Evolutionary conservation across 1,140 invertebrate species (phyloP).

Genomic region (Notospermus geniculatus): DNA sequence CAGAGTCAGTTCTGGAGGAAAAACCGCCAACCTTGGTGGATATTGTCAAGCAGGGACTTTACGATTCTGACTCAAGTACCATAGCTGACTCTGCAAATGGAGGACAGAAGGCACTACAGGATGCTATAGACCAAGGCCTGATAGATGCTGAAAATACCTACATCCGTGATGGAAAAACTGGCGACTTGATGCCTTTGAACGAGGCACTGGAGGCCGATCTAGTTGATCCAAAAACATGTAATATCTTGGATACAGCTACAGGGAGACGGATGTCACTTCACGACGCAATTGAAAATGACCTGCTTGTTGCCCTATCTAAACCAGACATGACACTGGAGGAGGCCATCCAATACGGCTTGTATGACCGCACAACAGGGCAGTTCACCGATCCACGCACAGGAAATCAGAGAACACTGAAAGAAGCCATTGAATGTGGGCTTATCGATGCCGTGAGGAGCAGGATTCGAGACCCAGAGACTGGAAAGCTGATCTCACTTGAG

Average conservation of each 20-base stretch:
- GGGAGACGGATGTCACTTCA: slow-evolving; percentile 62
- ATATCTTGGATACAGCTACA: slow-evolving; percentile 77
- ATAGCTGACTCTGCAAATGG: slow-evolving; percentile 65
- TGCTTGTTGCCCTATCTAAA: slow-evolving; percentile 47
- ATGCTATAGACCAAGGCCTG: slow-evolving; percentile 4
- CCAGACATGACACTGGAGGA: slow-evolving; percentile 1
- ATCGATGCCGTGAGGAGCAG: neutral
- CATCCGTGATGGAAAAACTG: neutral
- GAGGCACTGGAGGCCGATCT: slow-evolving; percentile 58
- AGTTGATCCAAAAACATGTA: slow-evolving; percentile 75
- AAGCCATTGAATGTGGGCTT: slow-evolving; percentile 16
- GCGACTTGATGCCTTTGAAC: neutral
- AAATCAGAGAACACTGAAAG: neutral
- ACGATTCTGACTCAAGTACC: slow-evolving; percentile 54
- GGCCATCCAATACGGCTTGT: slow-evolving; percentile 37
- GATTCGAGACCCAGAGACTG: slow-evolving; percentile 19
- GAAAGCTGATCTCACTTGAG: slow-evolving; percentile 62
- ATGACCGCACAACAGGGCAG: slow-evolving; percentile 86
- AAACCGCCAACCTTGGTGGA: slow-evolving; percentile 2
- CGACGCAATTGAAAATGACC: slow-evolving; percentile 81
- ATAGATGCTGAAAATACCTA: slow-evolving; percentile 2
- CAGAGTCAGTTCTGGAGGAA: slow-evolving; percentile 52
- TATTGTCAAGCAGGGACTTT: neutral
- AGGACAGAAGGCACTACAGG: slow-evolving; percentile 43
- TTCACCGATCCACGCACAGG: slow-evolving; percentile 22